These are phyloP conservation scores for Thamnophis elegans DNA, from an alignment of 2,797 vertebrate genomes.

Conservation along the genomic window DNA sequence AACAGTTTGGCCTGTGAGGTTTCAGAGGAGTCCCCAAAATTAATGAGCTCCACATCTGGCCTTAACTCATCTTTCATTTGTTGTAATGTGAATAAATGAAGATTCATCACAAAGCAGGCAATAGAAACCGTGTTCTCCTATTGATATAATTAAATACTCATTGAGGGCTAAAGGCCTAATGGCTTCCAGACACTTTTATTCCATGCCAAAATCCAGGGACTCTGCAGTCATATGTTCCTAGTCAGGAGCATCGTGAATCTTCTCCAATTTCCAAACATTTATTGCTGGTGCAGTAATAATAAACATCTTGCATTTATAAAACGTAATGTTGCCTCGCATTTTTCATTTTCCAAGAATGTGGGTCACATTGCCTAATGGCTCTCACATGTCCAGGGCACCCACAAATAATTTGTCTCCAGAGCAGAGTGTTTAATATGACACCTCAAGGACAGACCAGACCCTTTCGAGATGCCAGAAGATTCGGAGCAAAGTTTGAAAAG, in stretches of 20 bases:
- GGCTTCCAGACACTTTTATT: constrained; percentile 75
- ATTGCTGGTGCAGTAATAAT: constrained; percentile 80
- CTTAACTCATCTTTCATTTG: constrained; percentile 73
- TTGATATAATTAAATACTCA: constrained; percentile 81
- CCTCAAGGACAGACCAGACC: constrained; percentile 78
- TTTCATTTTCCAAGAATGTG: constrained; percentile 79
- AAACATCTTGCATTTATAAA: constrained; percentile 83
- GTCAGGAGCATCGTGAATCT: constrained; percentile 76
- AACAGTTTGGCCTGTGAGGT: constrained; percentile 53
- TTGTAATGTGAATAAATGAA: constrained; percentile 76
- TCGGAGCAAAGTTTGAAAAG: constrained; percentile 58
- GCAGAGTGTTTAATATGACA: constrained; percentile 79
- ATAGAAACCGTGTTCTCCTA: constrained; percentile 78
- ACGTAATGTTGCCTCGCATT: constrained; percentile 79
- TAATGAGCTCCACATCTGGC: constrained; percentile 71
- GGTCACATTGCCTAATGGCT: constrained; percentile 74
- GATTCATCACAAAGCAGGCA: constrained; percentile 77
- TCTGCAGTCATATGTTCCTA: constrained; percentile 76
- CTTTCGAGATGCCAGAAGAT: constrained; percentile 61
- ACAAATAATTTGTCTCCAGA: constrained; percentile 78
- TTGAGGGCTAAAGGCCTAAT: constrained; percentile 75
- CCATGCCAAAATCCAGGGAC: constrained; percentile 78
- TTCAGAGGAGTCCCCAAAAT: constrained; percentile 63
- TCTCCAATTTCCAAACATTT: constrained; percentile 83
- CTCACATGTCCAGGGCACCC: constrained; percentile 74